A percentile compares a stretch with the other conserved stretches of the same genome.
These are phyloP conservation scores for Acinonyx jubatus DNA, from an alignment of 2,113 vertebrate species.

Conservation along the genomic window DNA sequence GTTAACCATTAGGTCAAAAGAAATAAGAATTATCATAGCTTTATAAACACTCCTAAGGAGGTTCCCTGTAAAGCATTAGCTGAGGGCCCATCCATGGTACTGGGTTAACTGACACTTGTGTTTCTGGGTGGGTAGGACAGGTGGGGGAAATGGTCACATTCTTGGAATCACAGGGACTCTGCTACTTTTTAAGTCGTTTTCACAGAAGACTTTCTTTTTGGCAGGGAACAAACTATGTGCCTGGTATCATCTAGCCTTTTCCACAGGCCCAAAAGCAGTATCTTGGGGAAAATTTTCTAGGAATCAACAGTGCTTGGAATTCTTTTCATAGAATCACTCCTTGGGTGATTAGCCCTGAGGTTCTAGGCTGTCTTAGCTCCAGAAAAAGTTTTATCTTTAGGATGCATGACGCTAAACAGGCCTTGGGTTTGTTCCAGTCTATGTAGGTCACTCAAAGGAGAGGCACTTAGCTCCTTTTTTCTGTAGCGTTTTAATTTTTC, in stretches of 20 bases:
- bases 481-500: background rate
- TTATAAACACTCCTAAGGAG: slow-evolving; percentile 10
- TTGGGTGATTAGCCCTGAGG: background rate
- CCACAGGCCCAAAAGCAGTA: background rate
- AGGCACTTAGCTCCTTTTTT: background rate
- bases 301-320: background rate
- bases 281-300: background rate
- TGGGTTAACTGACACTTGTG: background rate
- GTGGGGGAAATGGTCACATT: background rate
- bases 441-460: background rate
- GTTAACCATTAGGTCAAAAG: background rate
- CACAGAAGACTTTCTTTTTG: background rate
- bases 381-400: background rate
- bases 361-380: background rate
- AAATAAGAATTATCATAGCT: background rate
- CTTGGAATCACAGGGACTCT: background rate
- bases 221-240: background rate
- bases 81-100: background rate
- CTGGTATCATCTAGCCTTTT: background rate
- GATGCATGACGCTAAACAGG: background rate
- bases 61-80: background rate
- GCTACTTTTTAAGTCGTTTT: background rate
- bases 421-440: background rate
- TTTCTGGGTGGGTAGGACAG: background rate
- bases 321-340: background rate